Percentiles rank a stretch among this genome's conserved stretches.
Conservation (phyloP, 2,113 vertebrate species). For the Formicarius rufipectus region DNA sequence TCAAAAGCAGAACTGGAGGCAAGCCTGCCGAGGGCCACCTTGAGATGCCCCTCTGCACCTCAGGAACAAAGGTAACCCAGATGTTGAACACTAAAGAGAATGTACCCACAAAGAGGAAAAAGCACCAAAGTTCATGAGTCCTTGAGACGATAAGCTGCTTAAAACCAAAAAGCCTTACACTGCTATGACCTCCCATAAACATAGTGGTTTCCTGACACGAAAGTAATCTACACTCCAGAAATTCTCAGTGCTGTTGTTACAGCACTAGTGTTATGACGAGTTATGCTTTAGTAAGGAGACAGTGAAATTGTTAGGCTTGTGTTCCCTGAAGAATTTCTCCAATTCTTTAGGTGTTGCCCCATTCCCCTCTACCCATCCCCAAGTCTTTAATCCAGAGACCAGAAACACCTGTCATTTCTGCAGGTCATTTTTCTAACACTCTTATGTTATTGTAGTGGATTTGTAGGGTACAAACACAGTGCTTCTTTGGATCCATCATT, state of each 20-base stretch:
- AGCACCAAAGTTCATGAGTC: constrained; percentile 62
- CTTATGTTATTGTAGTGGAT: not conserved
- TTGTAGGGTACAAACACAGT: not conserved
- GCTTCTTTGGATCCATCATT: constrained; percentile 17
- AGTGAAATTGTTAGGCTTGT: not conserved
- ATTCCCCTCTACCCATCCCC: not conserved
- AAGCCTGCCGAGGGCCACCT: not conserved
- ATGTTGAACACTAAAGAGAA: not conserved
- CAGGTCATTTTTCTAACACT: not conserved
- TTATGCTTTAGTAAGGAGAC: not conserved
- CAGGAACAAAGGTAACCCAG: not conserved
- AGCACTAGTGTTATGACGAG: not conserved
- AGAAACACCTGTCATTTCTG: not conserved
- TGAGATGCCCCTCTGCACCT: constrained; percentile 4
- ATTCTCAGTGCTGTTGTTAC: not conserved
- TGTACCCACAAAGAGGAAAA: constrained; percentile 29
- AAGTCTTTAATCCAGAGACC: not conserved
- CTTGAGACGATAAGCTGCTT: constrained; percentile 38
- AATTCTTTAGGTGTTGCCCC: not conserved
- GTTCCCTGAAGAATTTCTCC: constrained; percentile 28
- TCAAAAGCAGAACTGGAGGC: constrained; percentile 1
- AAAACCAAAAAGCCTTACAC: constrained; percentile 15
- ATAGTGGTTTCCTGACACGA: constrained; percentile 12
- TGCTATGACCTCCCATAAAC: constrained; percentile 9
- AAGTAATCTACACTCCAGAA: not conserved